Percentiles rank a stretch among this genome's conserved stretches.
Conservation (phyloP, 2,113 vertebrate genomes). For the Chaetops frenatus region DNA sequence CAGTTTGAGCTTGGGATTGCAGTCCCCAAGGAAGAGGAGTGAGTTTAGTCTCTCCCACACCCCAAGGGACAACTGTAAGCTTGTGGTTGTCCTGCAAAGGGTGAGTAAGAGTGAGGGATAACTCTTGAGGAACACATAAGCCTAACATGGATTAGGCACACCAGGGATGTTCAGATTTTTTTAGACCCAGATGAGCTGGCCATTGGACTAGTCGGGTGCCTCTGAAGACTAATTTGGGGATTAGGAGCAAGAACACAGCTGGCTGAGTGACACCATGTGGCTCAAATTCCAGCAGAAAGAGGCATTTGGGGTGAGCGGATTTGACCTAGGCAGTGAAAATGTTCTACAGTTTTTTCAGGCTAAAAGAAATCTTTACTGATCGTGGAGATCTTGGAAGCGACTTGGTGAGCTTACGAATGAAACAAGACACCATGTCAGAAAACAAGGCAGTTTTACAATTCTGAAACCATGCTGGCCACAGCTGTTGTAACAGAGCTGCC, state of each 20-base stretch:
- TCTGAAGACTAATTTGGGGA: background rate
- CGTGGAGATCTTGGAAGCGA: background rate
- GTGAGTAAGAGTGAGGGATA: background rate
- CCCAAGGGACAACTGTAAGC: background rate
- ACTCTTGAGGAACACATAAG: background rate
- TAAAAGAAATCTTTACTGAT: background rate
- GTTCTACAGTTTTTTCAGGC: background rate
- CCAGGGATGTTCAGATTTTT: background rate
- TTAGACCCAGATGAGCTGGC: background rate
- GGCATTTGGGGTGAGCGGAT: background rate
- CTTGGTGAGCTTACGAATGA: background rate
- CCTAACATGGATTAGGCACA: background rate
- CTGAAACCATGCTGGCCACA: background rate
- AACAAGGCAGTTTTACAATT: background rate
- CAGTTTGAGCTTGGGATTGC: background rate
- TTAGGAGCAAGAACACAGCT: background rate
- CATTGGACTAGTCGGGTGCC: background rate
- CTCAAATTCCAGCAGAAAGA: background rate
- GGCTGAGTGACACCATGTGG: background rate
- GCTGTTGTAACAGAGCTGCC: background rate
- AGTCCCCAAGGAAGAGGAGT: background rate
- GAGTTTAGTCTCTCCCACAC: background rate
- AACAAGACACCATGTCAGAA: background rate
- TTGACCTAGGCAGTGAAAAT: background rate
- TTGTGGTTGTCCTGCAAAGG: background rate